Base-by-base conservation (phyloP, 1,140 invertebrate species). In the Sitodiplosis mosellana region DNA sequence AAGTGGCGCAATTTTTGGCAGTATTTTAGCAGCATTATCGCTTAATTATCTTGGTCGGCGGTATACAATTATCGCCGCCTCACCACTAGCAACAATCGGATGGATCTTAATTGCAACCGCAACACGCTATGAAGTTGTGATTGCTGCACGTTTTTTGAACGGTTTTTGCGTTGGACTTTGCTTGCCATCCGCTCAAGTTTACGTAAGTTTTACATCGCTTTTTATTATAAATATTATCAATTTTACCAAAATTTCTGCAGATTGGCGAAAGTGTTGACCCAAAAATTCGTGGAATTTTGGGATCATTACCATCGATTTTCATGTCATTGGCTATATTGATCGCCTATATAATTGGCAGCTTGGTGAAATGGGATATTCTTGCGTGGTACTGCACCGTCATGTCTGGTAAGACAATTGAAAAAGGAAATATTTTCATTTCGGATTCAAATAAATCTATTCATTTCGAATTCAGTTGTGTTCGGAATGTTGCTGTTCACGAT, bases 191-290 rank as follows among this genome's bases (percentile, higher is more conserved):
- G 68, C 67, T 14, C 76, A 78, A 55, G 69, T 80, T 52, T 81
- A 81, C 56, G 70, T 80, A 56, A 67, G 69, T 65, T 47, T 36
- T 42, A 21, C 22, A 27, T n/a, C n/a, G 10, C 10, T 27, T 41
- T 51, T 53, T 14, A 18, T 21, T 49, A 7, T 36, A 20, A 44
- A 15, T 49, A 33, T 27, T 44, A 40, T 34, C 34, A 37, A 40
- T 46, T 46, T 14, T 43, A 19, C 21, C 20, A 37, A 50, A 33
- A 17, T 37, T 42, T 7, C 64, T 60, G 59, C 65, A 74, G 72
- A 69, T 75, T 22, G 75, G 74, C 52, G 78, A 81, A 58, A 76
- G 76, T 49, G 71, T 76, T 6, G 69, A 76, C 15, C 70, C 76
- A 10, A 67, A 71, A 45, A 71, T 76, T 18, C 65, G 79, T 12